phyloP scores from a whole-genome alignment of 2,113 vertebrate genomes.

The Amia ocellicauda region DNA sequence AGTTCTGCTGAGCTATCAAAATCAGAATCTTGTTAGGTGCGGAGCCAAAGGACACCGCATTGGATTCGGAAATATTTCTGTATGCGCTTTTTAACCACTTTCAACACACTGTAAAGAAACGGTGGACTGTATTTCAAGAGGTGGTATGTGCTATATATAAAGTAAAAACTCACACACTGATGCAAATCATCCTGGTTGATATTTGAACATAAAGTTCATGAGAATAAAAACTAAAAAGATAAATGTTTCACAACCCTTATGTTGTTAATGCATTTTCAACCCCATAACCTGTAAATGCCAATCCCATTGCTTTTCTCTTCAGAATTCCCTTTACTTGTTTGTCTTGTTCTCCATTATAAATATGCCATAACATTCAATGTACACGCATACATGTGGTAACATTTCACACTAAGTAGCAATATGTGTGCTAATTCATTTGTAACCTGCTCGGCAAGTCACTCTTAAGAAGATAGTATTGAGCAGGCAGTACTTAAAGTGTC shows the following conservation, averaged over 20 bases:
- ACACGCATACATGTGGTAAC: not conserved
- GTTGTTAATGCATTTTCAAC: conserved; percentile 1
- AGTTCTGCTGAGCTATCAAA: conserved; percentile 93
- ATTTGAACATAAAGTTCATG: conserved; percentile 46
- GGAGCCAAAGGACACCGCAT: conserved; percentile 78
- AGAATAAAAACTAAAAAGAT: conserved; percentile 55
- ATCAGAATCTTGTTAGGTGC: conserved; percentile 82
- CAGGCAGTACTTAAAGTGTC: conserved; percentile 11
- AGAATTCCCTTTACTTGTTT: too few species aligned
- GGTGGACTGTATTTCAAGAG: not conserved
- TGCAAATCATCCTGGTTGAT: conserved; percentile 9
- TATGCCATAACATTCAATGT: not conserved
- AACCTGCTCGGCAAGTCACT: conserved; percentile 4
- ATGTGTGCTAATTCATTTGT: conserved; percentile 5
- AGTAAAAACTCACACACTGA: not conserved
- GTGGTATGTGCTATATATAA: not conserved
- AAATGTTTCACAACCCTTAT: conserved; percentile 41
- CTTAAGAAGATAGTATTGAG: conserved; percentile 9
- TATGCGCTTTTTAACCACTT: not conserved
- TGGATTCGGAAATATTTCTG: conserved; percentile 24
- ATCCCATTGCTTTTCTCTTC: too few species aligned
- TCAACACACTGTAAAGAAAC: not conserved
- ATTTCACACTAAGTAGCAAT: conserved; percentile 4
- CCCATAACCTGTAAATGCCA: too few species aligned
- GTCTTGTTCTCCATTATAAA: not conserved